Percentiles rank a stretch among this genome's conserved stretches.
These are phyloP conservation scores for Drosophila miranda DNA, from an alignment of 1,140 invertebrate species.

Conservation along the genomic window DNA sequence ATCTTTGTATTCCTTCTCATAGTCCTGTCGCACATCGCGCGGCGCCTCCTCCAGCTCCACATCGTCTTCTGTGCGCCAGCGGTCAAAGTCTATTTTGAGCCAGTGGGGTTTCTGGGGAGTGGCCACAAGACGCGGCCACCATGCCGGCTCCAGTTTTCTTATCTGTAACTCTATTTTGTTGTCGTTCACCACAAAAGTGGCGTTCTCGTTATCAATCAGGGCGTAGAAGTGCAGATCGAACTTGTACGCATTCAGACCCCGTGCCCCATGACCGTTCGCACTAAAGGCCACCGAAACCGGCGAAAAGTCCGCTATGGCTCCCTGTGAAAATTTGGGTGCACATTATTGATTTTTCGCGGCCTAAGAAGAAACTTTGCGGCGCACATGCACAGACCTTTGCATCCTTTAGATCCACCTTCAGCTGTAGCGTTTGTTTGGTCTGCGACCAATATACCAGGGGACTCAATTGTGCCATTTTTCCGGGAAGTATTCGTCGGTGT, in stretches of 20 bases:
- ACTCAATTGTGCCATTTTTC: constrained; percentile 82
- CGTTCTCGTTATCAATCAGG: constrained; percentile 87
- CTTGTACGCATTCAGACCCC: constrained; percentile 87
- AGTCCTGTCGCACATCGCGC: constrained; percentile 88
- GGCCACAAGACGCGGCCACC: constrained; percentile 92
- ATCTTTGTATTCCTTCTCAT: constrained; percentile 89
- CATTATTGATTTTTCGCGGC: constrained; percentile 65
- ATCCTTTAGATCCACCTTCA: constrained; percentile 93
- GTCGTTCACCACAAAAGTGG: constrained; percentile 84
- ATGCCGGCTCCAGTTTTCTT: constrained; percentile 87
- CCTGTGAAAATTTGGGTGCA: constrained; percentile 27
- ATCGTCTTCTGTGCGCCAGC: constrained; percentile 89
- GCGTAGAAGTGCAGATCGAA: constrained; percentile 89
- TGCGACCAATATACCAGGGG: constrained; percentile 97
- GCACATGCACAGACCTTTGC: constrained; percentile 70
- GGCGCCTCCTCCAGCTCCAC: constrained; percentile 86
- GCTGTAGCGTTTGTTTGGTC: constrained; percentile 88
- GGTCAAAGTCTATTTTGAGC: constrained; percentile 96
- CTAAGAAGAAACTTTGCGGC: no score
- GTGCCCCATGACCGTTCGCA: constrained; percentile 87
- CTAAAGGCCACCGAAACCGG: constrained; percentile 85
- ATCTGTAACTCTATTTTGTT: constrained; percentile 90
- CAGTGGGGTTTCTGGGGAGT: constrained; percentile 92
- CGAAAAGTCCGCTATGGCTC: constrained; percentile 83
- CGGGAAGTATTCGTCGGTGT: no score